Percentiles rank a stretch among this genome's conserved stretches.
Conservation (phyloP, 2,888 invertebrate species). For the Silvanus unidentatus region DNA sequence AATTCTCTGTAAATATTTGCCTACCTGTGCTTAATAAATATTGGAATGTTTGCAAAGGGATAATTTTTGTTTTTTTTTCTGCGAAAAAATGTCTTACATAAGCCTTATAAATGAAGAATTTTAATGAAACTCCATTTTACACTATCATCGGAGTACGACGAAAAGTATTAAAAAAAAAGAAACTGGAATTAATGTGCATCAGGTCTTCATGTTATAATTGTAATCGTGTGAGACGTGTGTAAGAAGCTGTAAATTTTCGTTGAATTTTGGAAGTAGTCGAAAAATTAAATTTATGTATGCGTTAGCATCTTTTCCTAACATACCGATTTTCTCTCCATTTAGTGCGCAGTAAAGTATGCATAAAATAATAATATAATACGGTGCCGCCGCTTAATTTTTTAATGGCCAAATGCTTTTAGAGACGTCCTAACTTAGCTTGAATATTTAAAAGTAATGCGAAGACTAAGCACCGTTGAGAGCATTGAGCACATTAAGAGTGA, state of each 20-base stretch:
- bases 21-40: constrained; percentile 14
- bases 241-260: not conserved
- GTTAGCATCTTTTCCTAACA: constrained; percentile 6
- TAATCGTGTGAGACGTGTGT: not conserved
- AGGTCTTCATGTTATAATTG: no score
- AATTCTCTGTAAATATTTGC: constrained; percentile 1
- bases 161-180: no score
- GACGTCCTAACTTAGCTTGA: constrained; percentile 46
- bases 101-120: no score
- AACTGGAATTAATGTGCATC: no score
- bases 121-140: no score
- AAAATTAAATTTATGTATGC: constrained; percentile 6
- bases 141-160: no score
- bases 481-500: constrained; percentile 36
- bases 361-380: constrained; percentile 49
- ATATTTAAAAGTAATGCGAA: constrained; percentile 47
- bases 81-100: no score
- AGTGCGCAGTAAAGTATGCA: constrained; percentile 43
- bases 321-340: constrained; percentile 44
- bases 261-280: not conserved
- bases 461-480: constrained; percentile 32
- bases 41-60: not conserved
- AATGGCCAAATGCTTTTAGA: constrained; percentile 63
- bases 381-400: constrained; percentile 51
- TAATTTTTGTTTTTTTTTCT: no score